Evolutionary conservation across 1,140 invertebrate species (phyloP).

Genomic region (Teleopsis dalmanni): DNA sequence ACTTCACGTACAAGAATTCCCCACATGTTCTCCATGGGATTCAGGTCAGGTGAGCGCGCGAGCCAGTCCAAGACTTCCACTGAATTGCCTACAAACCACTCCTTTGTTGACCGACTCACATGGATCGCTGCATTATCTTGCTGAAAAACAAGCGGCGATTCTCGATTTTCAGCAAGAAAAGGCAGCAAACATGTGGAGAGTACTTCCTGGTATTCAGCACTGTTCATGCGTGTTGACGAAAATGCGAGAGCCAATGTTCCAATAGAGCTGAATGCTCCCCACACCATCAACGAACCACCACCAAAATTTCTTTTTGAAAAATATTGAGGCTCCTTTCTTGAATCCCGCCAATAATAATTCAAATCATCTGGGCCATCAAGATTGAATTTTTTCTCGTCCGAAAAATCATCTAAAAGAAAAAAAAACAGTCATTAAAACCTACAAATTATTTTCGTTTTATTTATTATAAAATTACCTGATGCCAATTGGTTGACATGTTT

Average conservation of each 20-base stretch:
- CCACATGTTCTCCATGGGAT: conserved; percentile 19
- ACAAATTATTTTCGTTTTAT: no score
- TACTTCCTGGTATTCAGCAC: conserved; percentile 1
- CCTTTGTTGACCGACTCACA: not conserved
- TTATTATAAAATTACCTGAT: no score
- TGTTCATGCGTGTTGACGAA: conserved; percentile 2
- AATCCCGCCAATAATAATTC: conserved; percentile 16
- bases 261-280: conserved; percentile 5
- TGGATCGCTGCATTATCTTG: conserved; percentile 15
- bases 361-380: conserved; percentile 18
- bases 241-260: conserved; percentile 4
- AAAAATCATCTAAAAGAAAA: no score
- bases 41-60: conserved; percentile 11
- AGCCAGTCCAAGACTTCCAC: conserved; percentile 10
- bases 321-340: conserved; percentile 6
- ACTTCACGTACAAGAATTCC: conserved; percentile 7
- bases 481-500: no score
- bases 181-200: conserved; percentile 2
- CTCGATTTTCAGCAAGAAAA: not conserved
- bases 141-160: conserved; percentile 3
- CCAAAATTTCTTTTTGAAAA: conserved; percentile 11
- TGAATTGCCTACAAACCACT: not conserved
- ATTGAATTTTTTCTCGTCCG: conserved; percentile 20
- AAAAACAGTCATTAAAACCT: no score
- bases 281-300: conserved; percentile 11